Base-by-base conservation (phyloP, 2,888 invertebrate species). In the Choreutis nemorana region DNA sequence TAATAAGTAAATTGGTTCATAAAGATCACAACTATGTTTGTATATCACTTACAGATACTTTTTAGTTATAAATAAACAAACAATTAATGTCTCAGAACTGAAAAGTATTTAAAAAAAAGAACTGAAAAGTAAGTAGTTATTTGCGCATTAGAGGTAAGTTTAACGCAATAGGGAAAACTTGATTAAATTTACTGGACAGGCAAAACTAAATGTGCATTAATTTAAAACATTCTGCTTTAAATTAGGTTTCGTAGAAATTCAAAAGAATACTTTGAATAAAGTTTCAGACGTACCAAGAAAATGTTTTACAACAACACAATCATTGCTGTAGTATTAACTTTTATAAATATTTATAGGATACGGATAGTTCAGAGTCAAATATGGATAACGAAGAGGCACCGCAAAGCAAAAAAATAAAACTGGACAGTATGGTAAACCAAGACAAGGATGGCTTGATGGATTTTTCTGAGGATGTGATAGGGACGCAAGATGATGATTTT, bases 391-490 rank as follows among this genome's bases (percentile, higher is more conserved):
- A 23, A 2, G 2, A 5, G 4, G 18, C 18, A 18, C 6, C 7
- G 7, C 2, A 8, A 18, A 18, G 18, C 1, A 18, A 8, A 18
- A 8, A n/a, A n/a, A n/a, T n/a, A 6, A 6, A 2, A 18, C 7
- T 20, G 23, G 24, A 8, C 6, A 32, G 23, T 9, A 4, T 34
- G 2, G 27, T 25, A n/a, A n/a, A 14, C 4, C n/a, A 26, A 23
- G 16, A 27, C 9, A 13, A 18, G 18, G 34, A 27, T n/a, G n/a
- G n/a, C n/a, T n/a, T n/a, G 11, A 4, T 16, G 3, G 23, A 34
- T 4, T 43, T 44, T 9, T 21, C 43, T 2, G 40, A 44, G 16
- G 50, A 54, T n/a, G 25, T 34, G 4, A 5, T 23, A 8, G 40
- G n/a, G 36, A 33, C n/a, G 31, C 2, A 35, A 33, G 1, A 36